Evolutionary conservation across 2,888 invertebrate species (phyloP).

Genomic region (Sussaba pulchella): DNA sequence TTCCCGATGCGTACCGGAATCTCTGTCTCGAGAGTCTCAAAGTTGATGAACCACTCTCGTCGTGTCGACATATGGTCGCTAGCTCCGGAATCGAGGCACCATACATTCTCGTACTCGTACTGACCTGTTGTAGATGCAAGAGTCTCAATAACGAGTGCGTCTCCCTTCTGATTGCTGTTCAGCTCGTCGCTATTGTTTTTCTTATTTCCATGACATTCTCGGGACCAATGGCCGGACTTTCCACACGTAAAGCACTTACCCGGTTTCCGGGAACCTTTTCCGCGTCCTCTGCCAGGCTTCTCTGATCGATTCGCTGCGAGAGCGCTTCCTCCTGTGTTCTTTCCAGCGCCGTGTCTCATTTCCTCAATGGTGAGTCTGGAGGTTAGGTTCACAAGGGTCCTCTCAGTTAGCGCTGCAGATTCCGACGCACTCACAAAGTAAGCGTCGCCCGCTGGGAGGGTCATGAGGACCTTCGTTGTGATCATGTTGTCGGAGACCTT

Average conservation of each 20-base stretch:
- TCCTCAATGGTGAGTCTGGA: conserved; percentile 48
- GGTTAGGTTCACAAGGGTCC: conserved; percentile 44
- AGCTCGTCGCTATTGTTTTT: neutral
- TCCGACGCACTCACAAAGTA: conserved; percentile 71
- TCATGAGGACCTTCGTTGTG: conserved; percentile 63
- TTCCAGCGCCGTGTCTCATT: conserved; percentile 5
- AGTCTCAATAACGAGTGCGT: conserved; percentile 22
- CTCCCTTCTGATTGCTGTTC: conserved; percentile 26
- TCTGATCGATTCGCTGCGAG: conserved; percentile 7
- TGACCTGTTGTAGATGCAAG: conserved; percentile 23
- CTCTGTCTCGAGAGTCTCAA: conserved; percentile 13
- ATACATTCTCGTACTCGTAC: conserved; percentile 14
- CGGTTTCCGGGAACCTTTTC: conserved; percentile 15
- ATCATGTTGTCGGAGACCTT: conserved; percentile 49
- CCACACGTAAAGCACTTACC: conserved; percentile 60
- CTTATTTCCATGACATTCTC: conserved; percentile 35
- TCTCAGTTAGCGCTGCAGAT: conserved; percentile 24
- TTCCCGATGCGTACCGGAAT: conserved; percentile 52
- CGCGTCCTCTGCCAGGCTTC: conserved; percentile 7
- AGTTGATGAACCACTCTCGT: conserved; percentile 56
- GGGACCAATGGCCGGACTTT: conserved; percentile 59
- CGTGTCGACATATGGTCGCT: conserved; percentile 64
- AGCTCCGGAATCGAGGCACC: conserved; percentile 65
- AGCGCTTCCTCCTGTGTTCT: conserved; percentile 2
- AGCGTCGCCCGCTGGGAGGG: conserved; percentile 62